phyloP scores from a whole-genome alignment of 2,888 invertebrate species.

The Epsilonema sp. region DNA sequence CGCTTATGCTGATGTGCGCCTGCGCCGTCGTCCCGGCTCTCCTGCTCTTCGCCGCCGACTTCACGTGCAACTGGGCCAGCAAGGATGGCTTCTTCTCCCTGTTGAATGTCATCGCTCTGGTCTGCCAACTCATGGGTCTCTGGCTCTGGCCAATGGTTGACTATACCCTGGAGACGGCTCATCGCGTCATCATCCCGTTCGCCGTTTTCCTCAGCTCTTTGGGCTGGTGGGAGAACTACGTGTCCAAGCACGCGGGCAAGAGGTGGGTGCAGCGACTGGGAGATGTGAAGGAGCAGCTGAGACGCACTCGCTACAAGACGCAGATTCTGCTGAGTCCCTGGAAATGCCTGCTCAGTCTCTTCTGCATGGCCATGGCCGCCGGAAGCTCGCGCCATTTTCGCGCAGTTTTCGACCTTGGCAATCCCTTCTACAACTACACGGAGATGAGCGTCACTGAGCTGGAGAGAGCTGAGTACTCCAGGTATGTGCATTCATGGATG shows the following conservation, averaged over 20 bases:
- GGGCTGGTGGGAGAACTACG: conserved; percentile 67
- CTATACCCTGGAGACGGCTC: conserved; percentile 38
- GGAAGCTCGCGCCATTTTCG: neutral
- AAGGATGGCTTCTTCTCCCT: too few species aligned
- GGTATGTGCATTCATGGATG: too few species aligned
- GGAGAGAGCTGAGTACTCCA: neutral
- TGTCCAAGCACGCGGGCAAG: conserved; percentile 28
- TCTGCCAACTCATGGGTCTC: too few species aligned
- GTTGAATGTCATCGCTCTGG: neutral
- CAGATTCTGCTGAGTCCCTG: conserved; percentile 2
- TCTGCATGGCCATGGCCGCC: conserved; percentile 7
- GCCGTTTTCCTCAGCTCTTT: conserved; percentile 51
- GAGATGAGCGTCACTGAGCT: neutral
- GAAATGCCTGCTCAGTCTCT: conserved; percentile 3
- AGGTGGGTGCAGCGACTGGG: conserved; percentile 15
- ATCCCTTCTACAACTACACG: neutral
- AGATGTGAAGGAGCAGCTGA: conserved; percentile 15
- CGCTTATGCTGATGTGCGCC: conserved; percentile 79
- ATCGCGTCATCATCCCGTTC: conserved; percentile 44
- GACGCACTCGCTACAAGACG: conserved; percentile 7
- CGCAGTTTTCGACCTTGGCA: conserved; percentile 2
- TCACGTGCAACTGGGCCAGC: neutral
- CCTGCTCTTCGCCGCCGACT: neutral
- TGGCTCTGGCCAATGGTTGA: conserved; percentile 10
- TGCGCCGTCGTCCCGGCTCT: conserved; percentile 68